Percentiles rank a stretch among this genome's conserved stretches.
These are phyloP conservation scores for Aporophyla nigra DNA, from an alignment of 2,888 invertebrate genomes.

Conservation along the genomic window DNA sequence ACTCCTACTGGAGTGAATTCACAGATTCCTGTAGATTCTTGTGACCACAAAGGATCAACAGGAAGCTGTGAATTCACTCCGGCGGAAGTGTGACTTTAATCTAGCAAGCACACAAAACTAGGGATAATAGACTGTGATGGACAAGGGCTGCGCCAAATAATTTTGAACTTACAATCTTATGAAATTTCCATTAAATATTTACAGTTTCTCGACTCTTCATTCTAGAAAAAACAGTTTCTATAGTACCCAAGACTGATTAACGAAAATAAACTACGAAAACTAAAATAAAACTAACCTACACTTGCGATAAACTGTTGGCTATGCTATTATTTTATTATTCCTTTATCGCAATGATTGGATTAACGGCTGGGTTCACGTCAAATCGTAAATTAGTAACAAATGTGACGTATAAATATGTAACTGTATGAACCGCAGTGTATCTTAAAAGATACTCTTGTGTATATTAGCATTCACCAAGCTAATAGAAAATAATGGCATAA, in stretches of 20 bases:
- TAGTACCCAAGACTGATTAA: too few species aligned
- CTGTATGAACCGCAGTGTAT: neutral
- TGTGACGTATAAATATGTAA: neutral
- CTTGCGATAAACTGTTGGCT: neutral
- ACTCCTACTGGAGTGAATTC: slow-evolving; percentile 73
- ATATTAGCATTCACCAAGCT: neutral
- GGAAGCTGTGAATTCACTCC: slow-evolving; percentile 73
- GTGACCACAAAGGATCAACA: slow-evolving; percentile 72
- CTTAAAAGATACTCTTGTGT: neutral
- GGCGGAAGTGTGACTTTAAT: slow-evolving; percentile 77
- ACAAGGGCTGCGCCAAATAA: slow-evolving; percentile 70
- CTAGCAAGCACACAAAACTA: slow-evolving; percentile 70
- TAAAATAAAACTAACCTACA: neutral
- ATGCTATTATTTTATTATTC: slow-evolving; percentile 12
- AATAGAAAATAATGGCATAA: neutral
- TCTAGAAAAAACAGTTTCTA: too few species aligned
- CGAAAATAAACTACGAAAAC: neutral
- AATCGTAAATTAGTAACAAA: slow-evolving; percentile 41
- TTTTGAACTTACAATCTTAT: slow-evolving; percentile 26
- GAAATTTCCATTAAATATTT: neutral
- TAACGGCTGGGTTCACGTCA: slow-evolving; percentile 26
- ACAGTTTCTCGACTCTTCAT: too few species aligned
- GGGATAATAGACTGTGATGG: slow-evolving; percentile 73
- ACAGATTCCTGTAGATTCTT: too few species aligned
- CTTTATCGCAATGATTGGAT: slow-evolving; percentile 42